Percentiles rank a stretch among this genome's conserved stretches.
Evolutionary conservation across 2,888 invertebrate genomes (phyloP).

Genomic region (Stenurella melanura): DNA sequence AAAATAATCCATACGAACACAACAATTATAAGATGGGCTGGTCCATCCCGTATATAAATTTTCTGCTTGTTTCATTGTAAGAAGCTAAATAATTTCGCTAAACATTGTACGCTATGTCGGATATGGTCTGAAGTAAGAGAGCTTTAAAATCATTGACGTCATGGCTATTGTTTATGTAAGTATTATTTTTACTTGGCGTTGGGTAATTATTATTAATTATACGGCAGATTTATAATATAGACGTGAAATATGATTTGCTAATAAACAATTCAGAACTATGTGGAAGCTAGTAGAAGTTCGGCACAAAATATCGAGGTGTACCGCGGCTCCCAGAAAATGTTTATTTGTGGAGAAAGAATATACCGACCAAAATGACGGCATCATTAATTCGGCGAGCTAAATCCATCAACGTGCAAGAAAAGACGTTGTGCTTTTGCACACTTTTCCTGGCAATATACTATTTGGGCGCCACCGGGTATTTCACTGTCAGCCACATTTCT

Average conservation of each 20-base stretch:
- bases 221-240: neutral
- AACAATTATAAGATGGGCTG: too few relatives aligned
- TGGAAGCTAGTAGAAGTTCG: neutral
- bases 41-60: too few relatives aligned
- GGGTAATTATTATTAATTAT: constrained; percentile 14
- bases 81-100: too few relatives aligned
- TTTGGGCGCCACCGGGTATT: neutral
- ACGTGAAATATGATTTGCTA: neutral
- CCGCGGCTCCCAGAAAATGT: neutral
- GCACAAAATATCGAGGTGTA: neutral
- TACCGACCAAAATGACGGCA: too few relatives aligned
- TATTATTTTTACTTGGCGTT: constrained; percentile 15
- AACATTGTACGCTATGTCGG: neutral
- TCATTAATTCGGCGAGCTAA: too few relatives aligned
- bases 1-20: too few relatives aligned
- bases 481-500: neutral
- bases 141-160: neutral
- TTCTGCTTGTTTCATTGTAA: too few relatives aligned
- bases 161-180: constrained; percentile 20
- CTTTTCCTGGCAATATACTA: too few relatives aligned
- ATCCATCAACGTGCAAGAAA: too few relatives aligned
- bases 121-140: neutral
- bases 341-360: neutral
- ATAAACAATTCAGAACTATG: neutral
- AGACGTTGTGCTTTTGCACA: too few relatives aligned